These are phyloP conservation scores for Agrochola macilenta DNA, from an alignment of 2,888 invertebrate genomes.

Conservation along the genomic window DNA sequence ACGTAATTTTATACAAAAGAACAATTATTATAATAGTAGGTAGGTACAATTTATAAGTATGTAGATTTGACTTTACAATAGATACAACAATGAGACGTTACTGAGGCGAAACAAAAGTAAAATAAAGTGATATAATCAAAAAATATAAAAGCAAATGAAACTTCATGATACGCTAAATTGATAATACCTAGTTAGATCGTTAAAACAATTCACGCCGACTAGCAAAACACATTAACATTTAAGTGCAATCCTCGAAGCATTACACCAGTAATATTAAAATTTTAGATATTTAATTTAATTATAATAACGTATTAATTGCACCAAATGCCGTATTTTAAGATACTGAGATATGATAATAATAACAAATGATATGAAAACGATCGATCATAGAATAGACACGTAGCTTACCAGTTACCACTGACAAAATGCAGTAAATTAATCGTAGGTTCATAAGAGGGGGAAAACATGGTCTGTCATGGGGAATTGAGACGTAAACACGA, in stretches of 20 bases:
- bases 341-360: conserved; percentile 65
- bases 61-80: conserved; percentile 68
- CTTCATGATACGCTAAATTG: conserved; percentile 61
- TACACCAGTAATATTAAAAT: conserved; percentile 40
- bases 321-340: conserved; percentile 46
- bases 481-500: conserved; percentile 76
- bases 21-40: conserved; percentile 61
- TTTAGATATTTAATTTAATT: conserved; percentile 32
- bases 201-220: conserved; percentile 72
- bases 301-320: conserved; percentile 52
- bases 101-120: conserved; percentile 70
- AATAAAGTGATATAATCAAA: conserved; percentile 61
- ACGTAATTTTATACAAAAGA: conserved; percentile 75
- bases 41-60: conserved; percentile 68
- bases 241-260: conserved; percentile 63
- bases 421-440: conserved; percentile 52
- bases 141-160: conserved; percentile 60
- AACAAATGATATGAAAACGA: conserved; percentile 73
- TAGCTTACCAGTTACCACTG: conserved; percentile 45
- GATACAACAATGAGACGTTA: conserved; percentile 70
- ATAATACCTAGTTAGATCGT: conserved; percentile 58
- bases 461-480: conserved; percentile 84
- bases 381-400: conserved; percentile 55
- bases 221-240: conserved; percentile 72
- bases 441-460: conserved; percentile 64